Percentiles rank a stretch among this genome's conserved stretches.
phyloP scores from a whole-genome alignment of 1,140 invertebrate species.

The Drosophila tristis region DNA sequence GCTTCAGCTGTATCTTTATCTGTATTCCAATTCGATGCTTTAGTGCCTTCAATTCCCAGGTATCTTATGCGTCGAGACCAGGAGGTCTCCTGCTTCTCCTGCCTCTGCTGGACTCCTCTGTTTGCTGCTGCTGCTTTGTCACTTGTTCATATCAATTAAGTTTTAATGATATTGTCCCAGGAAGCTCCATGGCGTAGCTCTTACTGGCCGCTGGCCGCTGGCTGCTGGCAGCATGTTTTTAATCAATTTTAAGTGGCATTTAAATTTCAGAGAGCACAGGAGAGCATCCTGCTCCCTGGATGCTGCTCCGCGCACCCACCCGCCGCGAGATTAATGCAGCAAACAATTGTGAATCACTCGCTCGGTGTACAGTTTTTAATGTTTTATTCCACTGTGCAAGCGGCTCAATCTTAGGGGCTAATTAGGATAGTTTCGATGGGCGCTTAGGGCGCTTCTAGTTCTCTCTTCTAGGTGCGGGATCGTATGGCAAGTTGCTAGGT shows the following conservation, averaged over 20 bases:
- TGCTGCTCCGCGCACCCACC: slow-evolving; percentile 20
- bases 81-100: slow-evolving; percentile 2
- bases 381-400: slow-evolving; percentile 58
- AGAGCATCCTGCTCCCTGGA: too few relatives aligned
- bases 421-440: slow-evolving; percentile 66
- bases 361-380: slow-evolving; percentile 26
- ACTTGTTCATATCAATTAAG: slow-evolving; percentile 81
- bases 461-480: slow-evolving; percentile 51
- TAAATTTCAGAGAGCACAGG: slow-evolving; percentile 44
- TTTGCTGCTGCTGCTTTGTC: slow-evolving; percentile 61
- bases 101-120: neutral
- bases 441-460: slow-evolving; percentile 46
- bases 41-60: too few relatives aligned
- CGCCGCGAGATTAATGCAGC: slow-evolving; percentile 53
- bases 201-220: slow-evolving; percentile 20
- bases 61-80: neutral
- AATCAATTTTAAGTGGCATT: slow-evolving; percentile 82
- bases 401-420: slow-evolving; percentile 54
- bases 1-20: neutral
- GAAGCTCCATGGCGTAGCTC: slow-evolving; percentile 11
- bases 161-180: slow-evolving; percentile 76
- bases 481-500: slow-evolving; percentile 78
- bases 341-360: slow-evolving; percentile 6
- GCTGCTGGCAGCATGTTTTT: slow-evolving; percentile 68
- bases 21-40: too few relatives aligned